Base-by-base conservation (phyloP, 2,888 invertebrate species). In the Macrophya annulata region DNA sequence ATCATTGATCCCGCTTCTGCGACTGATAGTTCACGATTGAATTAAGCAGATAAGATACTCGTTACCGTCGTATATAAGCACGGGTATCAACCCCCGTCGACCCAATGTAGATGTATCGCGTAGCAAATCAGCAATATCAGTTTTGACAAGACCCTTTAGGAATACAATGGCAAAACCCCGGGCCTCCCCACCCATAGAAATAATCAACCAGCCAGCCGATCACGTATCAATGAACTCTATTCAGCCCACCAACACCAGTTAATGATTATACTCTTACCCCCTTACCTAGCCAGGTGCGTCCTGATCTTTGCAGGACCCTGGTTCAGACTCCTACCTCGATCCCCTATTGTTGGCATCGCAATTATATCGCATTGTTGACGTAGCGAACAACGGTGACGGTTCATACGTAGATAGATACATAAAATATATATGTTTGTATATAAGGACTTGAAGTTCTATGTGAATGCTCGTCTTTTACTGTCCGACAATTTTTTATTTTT, bases 41-140 rank as follows among this genome's bases (percentile, higher is more conserved):
- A 62, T 21, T 48, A 83, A 37, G 51, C 43, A 68, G 83, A 83
- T 83, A 71, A 83, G 83, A 68, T 68, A 48, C 83, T 83, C 71
- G 83, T 68, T 68, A 68, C 31, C 43, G 48, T 10, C 68, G 43
- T 45, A 15, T 40, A 43, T 25, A 12, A 9, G 21, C 45, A 21
- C 43, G 31, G 71, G 40, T 68, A 62, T 31, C 31, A 31, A 31
- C n/a, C 21, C 51, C 51, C 37, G n/a, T 62, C 25, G 12, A 25
- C 1, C 40, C 40, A 37, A 37, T 25, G 88, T 86, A 25, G 68
- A 43, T 77, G 31, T 51, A 90, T 91, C 90, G 90, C 91, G 90
- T 91, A 89, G 90, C 91, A 90, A 92, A 92, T 93, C 91, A 90
- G 86, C 90, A 89, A 90, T 87, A 87, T 90, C 89, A 90, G 91